phyloP scores from a whole-genome alignment of 2,113 vertebrate species.

The Notarius lentiginosus region DNA sequence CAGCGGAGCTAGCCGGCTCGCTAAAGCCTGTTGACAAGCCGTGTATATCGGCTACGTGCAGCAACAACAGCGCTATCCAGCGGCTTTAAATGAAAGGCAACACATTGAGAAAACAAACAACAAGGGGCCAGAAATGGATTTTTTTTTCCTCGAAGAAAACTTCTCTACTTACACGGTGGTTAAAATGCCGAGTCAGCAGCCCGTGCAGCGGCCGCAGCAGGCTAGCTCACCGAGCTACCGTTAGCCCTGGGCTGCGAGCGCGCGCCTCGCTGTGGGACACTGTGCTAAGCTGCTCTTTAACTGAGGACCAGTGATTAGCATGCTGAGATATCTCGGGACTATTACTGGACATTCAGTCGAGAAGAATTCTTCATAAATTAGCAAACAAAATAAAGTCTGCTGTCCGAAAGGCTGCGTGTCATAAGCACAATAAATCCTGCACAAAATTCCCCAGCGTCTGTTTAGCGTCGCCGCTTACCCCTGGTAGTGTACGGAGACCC shows the following conservation, averaged over 20 bases:
- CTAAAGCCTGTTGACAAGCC: neutral
- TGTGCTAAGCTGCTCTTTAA: constrained; percentile 23
- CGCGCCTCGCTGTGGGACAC: neutral
- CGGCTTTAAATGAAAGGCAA: too few species aligned
- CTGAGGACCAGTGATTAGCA: neutral
- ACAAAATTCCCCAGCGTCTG: neutral
- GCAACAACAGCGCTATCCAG: neutral
- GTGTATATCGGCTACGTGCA: neutral
- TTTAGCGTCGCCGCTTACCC: constrained; percentile 58
- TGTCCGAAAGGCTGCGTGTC: neutral
- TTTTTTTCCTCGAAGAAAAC: neutral
- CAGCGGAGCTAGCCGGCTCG: neutral
- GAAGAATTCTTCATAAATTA: neutral
- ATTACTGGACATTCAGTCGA: neutral
- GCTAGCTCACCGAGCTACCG: neutral
- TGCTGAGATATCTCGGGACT: neutral
- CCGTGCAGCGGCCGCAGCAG: neutral
- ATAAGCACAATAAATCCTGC: neutral
- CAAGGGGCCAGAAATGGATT: neutral
- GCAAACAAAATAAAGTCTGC: neutral
- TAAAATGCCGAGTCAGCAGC: constrained; percentile 15
- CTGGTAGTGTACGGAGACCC: constrained; percentile 34
- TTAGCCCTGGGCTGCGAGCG: neutral
- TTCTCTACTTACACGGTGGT: constrained; percentile 1
- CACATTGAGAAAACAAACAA: neutral